These are phyloP conservation scores for Ormyrus nitidulus DNA, from an alignment of 2,888 invertebrate species.

Conservation along the genomic window DNA sequence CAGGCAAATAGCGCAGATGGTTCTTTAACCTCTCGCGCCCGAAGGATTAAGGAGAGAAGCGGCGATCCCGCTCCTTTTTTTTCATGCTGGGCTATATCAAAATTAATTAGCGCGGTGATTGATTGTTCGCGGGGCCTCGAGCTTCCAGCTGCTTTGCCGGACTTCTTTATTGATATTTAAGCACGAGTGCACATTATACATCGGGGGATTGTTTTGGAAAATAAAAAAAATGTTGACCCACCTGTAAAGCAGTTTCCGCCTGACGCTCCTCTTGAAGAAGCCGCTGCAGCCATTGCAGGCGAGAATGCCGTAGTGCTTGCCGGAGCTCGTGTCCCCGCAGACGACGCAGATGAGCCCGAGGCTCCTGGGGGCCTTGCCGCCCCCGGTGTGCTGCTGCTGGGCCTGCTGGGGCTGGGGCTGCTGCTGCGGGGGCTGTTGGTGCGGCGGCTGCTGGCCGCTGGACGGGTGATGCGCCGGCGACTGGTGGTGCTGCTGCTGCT, in stretches of 20 bases:
- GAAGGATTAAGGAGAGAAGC: conserved; percentile 41
- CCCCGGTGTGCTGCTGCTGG: conserved; percentile 60
- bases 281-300: conserved; percentile 99
- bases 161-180: no score
- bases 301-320: conserved; percentile 98
- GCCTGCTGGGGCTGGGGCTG: conserved; percentile 65
- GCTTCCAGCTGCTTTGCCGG: no score
- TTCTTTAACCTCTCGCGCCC: conserved; percentile 48
- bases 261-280: conserved; percentile 97
- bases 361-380: conserved; percentile 75
- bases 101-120: no score
- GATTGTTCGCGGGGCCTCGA: no score
- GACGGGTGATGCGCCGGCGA: conserved; percentile 62
- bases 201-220: no score
- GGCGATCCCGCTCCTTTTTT: background rate
- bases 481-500: conserved; percentile 65
- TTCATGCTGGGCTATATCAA: no score
- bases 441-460: conserved; percentile 65
- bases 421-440: conserved; percentile 63
- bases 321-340: conserved; percentile 97
- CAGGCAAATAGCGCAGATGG: conserved; percentile 32
- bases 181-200: no score
- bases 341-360: conserved; percentile 94
- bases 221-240: conserved; percentile 72
- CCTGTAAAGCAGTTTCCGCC: conserved; percentile 98